Conservation (phyloP, 2,113 vertebrate genomes). For the Nothoprocta pentlandii region DNA sequence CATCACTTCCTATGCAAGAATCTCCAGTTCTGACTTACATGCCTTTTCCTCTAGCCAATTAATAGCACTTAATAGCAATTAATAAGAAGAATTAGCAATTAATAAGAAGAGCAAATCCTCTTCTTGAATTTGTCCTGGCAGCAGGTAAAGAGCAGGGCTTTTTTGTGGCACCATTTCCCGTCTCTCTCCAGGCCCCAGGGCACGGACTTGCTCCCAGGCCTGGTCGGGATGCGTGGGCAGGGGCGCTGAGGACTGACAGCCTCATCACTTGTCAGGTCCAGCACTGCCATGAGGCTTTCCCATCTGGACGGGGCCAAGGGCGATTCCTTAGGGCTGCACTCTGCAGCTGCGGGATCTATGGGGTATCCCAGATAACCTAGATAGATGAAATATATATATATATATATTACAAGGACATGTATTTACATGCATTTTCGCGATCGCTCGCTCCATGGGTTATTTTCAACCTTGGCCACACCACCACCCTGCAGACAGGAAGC, state of each 20-base stretch:
- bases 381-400: neutral
- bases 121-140: neutral
- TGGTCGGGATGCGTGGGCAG: no score
- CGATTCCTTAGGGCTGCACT: rapidly evolving
- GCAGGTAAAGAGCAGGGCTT: neutral
- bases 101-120: neutral
- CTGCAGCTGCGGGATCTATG: neutral
- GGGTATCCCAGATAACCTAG: neutral
- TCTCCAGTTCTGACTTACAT: neutral
- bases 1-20: neutral
- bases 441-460: neutral
- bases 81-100: no score
- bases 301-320: neutral
- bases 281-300: neutral
- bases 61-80: neutral
- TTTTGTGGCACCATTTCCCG: neutral
- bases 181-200: neutral
- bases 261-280: neutral
- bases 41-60: neutral
- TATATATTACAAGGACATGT: neutral
- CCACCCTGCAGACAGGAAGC: neutral
- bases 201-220: neutral
- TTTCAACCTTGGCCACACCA: neutral
- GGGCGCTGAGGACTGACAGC: no score
- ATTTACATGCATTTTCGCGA: neutral